Evolutionary conservation across 2,888 invertebrate species (phyloP).

Genomic region (Orthonevra nobilis): DNA sequence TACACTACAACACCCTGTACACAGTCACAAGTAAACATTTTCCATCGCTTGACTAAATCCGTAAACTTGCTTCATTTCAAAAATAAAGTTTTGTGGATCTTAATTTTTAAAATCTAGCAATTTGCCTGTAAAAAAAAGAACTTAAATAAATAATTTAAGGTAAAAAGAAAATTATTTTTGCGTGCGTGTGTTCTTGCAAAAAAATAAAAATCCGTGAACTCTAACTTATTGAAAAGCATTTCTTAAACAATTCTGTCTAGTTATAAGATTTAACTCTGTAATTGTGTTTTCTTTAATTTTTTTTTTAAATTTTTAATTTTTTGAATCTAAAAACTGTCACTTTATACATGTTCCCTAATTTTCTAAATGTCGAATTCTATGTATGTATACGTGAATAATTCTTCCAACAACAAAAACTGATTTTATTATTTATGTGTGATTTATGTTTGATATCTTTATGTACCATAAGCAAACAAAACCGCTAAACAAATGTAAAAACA

Average conservation of each 20-base stretch:
- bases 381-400: constrained; percentile 25
- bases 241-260: constrained; percentile 16
- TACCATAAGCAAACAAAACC: constrained; percentile 25
- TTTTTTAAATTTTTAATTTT: constrained; percentile 14
- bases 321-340: constrained; percentile 19
- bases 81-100: too few species aligned
- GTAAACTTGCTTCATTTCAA: neutral
- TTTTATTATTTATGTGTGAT: constrained; percentile 27
- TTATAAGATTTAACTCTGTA: constrained; percentile 2
- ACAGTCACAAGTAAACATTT: too few species aligned
- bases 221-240: constrained; percentile 1
- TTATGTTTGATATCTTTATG: constrained; percentile 24
- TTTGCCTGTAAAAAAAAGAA: constrained; percentile 12
- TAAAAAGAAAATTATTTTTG: constrained; percentile 9
- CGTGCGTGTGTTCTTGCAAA: constrained; percentile 45
- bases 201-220: constrained; percentile 1
- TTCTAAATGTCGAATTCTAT: constrained; percentile 42
- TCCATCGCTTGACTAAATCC: constrained; percentile 3
- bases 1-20: too few species aligned
- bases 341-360: constrained; percentile 31
- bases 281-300: neutral
- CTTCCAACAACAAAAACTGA: neutral
- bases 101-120: too few species aligned
- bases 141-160: neutral
- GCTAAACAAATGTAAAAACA: constrained; percentile 16